A percentile compares a stretch with the other conserved stretches of the same genome.
Evolutionary conservation across 1,140 invertebrate species (phyloP).

Genomic region (Drosophila sucinea): DNA sequence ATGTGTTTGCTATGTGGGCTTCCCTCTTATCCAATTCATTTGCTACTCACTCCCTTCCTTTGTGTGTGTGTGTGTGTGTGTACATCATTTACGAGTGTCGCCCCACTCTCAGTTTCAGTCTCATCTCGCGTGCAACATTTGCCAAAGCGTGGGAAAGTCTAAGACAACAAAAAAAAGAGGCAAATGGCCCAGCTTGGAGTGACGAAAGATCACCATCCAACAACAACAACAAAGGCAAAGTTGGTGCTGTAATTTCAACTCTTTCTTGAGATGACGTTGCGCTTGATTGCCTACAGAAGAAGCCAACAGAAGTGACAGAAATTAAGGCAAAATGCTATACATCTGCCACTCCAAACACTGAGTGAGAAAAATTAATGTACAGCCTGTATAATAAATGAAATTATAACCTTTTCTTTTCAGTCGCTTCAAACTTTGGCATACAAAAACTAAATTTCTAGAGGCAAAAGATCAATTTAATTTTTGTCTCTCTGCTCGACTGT

Average conservation of each 20-base stretch:
- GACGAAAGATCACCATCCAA: conserved; percentile 34
- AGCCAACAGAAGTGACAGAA: background rate
- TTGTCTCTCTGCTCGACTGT: no score
- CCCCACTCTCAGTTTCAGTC: conserved; percentile 6
- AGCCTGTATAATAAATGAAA: background rate
- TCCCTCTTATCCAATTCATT: background rate
- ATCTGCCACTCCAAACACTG: background rate
- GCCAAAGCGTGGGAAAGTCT: conserved; percentile 69
- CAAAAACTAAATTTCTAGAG: no score
- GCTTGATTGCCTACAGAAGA: conserved; percentile 17
- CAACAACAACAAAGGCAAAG: background rate
- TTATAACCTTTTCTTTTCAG: no score
- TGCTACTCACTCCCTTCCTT: background rate
- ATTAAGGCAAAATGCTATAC: background rate
- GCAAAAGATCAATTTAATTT: no score
- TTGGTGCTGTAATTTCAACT: conserved; percentile 17
- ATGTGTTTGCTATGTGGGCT: background rate
- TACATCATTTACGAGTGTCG: background rate
- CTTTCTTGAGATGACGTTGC: background rate
- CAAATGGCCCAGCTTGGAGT: conserved; percentile 29
- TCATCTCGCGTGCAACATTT: conserved; percentile 58
- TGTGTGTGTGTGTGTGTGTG: no score
- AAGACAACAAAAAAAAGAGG: background rate
- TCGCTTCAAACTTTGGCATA: no score
- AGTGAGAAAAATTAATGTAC: background rate